Evolutionary conservation across 2,888 invertebrate species (phyloP).

Genomic region (Thereva nobilitata): DNA sequence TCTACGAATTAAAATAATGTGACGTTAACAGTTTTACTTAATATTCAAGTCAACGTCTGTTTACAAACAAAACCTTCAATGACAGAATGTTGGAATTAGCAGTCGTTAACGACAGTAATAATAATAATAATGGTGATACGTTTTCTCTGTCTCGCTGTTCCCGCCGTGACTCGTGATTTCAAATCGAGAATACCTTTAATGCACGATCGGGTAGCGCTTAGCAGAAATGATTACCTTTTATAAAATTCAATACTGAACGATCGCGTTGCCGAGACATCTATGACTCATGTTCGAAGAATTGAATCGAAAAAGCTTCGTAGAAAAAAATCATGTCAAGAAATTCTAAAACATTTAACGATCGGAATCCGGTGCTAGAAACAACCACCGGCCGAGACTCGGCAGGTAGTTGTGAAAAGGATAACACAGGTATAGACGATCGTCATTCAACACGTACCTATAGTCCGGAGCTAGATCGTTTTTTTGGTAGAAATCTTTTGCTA

Average conservation of each 20-base stretch:
- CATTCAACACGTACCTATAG: constrained; percentile 7
- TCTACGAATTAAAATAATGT: constrained; percentile 5
- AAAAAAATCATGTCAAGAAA: constrained; percentile 36
- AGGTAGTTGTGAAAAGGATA: not conserved
- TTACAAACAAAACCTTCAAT: constrained; percentile 26
- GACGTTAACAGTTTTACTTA: constrained; percentile 18
- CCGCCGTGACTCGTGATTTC: not conserved
- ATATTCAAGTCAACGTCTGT: constrained; percentile 17
- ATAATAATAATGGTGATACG: too few relatives aligned
- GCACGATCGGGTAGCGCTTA: constrained; percentile 8
- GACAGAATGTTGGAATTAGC: not conserved
- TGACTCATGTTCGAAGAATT: constrained; percentile 38
- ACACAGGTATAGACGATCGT: constrained; percentile 1
- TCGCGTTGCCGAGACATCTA: not conserved
- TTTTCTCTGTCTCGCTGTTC: too few relatives aligned
- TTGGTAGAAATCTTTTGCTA: constrained; percentile 28
- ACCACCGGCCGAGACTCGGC: not conserved
- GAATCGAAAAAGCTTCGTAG: constrained; percentile 7
- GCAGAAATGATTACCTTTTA: constrained; percentile 25
- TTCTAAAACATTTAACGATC: constrained; percentile 24
- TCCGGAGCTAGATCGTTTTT: constrained; percentile 15
- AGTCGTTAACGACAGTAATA: too few relatives aligned
- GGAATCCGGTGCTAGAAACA: not conserved
- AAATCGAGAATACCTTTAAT: not conserved
- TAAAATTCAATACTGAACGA: constrained; percentile 9